Base-by-base conservation (phyloP, 2,888 invertebrate genomes). In the Subacronicta megacephala region DNA sequence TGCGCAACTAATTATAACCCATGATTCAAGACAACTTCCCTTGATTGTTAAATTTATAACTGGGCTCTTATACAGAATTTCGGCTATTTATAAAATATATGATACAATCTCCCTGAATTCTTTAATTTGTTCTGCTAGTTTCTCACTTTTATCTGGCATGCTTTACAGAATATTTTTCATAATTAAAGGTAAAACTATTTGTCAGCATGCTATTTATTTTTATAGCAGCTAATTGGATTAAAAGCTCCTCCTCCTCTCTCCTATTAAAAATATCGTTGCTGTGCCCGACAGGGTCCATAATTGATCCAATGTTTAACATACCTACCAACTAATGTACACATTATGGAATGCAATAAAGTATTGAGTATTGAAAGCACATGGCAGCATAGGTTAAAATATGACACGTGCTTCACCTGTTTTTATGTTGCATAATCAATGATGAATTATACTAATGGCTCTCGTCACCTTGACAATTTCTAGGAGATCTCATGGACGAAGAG, bases 401-500 rank as follows among this genome's bases (percentile, higher is more conserved):
- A 3, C 7, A 38, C 3, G 13, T 23, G 7, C 2, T 10, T 16
- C 9, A 43, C 2, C n/a, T 15, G 23, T 20, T 12, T 10, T n/a
- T 9, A 4, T 13, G 9, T 23, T 31, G 5, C n/a, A 3, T 1
- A 15, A n/a, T 15, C 3, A 40, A 31, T 15, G n/a, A n/a, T 46
- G 2, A 33, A 44, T 41, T 1, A 23, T 37, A 52, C 37, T 65
- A 35, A 65, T 35, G 17, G 0, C 1, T 47, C 18, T 49, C 18
- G 29, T 43, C 15, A 38, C 36, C 16, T 59, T 72, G 7, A 50
- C n/a, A 64, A 80, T 90, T n/a, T 93, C 18, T 87, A 97, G 97
- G 98, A 94, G 98, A 98, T 95, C 95, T 98, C 90, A 98, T 98
- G 98, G 98, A 98, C 94, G 98, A 98, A 92, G 98, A 98, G 90